A percentile compares a stretch with the other conserved stretches of the same genome.
phyloP scores from a whole-genome alignment of 2,113 vertebrate genomes.

The Callaeas wilsoni region DNA sequence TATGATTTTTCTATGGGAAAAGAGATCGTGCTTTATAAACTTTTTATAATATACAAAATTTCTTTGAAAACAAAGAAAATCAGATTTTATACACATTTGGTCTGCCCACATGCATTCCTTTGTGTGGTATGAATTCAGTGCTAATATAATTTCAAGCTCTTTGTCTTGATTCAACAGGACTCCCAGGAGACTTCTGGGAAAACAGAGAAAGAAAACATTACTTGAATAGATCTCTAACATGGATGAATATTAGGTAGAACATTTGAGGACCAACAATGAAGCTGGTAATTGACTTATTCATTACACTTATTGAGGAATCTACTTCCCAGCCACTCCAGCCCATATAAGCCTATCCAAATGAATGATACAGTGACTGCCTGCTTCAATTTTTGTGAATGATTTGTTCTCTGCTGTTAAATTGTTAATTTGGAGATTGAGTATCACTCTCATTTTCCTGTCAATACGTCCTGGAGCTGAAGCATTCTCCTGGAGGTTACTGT shows the following conservation, averaged over 20 bases:
- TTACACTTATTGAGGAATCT: not conserved
- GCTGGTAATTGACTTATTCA: not conserved
- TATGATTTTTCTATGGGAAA: not conserved
- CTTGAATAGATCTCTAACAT: not conserved
- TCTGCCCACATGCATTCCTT: not conserved
- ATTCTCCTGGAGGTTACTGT: not conserved
- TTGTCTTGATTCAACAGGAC: not conserved
- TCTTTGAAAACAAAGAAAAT: not conserved
- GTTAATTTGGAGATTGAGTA: not conserved
- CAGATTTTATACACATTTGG: not conserved
- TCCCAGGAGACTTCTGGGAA: not conserved
- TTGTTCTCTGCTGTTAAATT: not conserved
- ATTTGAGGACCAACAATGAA: not conserved
- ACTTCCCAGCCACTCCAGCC: not conserved
- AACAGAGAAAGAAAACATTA: not conserved
- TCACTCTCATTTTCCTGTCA: not conserved
- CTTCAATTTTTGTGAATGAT: not conserved
- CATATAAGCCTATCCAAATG: not conserved
- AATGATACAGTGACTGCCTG: rapidly evolving
- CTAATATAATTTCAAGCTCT: not conserved
- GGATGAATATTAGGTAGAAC: not conserved
- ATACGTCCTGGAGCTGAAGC: not conserved
- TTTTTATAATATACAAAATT: not conserved
- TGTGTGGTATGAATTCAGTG: not conserved
- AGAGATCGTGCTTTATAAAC: not conserved